phyloP scores from a whole-genome alignment of 1,140 invertebrate species.

The Kradibia gibbosae region DNA sequence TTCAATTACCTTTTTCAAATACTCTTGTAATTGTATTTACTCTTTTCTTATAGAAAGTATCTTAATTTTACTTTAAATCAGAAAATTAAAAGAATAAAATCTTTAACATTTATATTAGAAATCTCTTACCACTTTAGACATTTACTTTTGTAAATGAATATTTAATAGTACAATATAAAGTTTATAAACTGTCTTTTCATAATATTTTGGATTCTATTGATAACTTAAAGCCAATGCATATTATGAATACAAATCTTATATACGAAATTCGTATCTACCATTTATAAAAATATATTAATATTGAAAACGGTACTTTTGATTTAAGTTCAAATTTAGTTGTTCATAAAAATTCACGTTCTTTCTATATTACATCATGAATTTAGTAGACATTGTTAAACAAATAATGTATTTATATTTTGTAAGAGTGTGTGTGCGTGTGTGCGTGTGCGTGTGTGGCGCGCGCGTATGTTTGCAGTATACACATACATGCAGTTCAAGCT shows the following conservation, averaged over 20 bases:
- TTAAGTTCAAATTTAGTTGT: neutral
- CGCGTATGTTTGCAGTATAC: too few relatives aligned
- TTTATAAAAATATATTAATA: slow-evolving; percentile 8
- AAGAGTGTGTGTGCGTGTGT: neutral
- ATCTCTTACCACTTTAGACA: too few relatives aligned
- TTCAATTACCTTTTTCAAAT: neutral
- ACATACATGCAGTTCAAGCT: slow-evolving; percentile 17
- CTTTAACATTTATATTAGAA: too few relatives aligned
- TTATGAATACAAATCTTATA: neutral
- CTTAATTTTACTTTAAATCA: neutral
- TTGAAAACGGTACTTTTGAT: slow-evolving; percentile 12
- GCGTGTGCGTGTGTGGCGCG: neutral
- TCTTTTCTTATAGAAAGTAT: neutral
- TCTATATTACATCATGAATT: slow-evolving; percentile 38
- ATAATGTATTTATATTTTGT: slow-evolving; percentile 32
- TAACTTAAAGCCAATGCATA: neutral
- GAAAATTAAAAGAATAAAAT: too few relatives aligned
- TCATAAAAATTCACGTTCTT: neutral
- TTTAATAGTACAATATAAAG: too few relatives aligned
- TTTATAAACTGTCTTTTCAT: neutral
- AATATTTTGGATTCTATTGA: neutral
- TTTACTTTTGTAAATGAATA: too few relatives aligned
- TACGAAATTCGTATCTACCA: neutral
- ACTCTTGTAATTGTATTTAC: neutral
- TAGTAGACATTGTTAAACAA: neutral